A percentile compares a stretch with the other conserved stretches of the same genome.
Evolutionary conservation across 2,113 vertebrate species (phyloP).

Genomic region (Aepyceros melampus): DNA sequence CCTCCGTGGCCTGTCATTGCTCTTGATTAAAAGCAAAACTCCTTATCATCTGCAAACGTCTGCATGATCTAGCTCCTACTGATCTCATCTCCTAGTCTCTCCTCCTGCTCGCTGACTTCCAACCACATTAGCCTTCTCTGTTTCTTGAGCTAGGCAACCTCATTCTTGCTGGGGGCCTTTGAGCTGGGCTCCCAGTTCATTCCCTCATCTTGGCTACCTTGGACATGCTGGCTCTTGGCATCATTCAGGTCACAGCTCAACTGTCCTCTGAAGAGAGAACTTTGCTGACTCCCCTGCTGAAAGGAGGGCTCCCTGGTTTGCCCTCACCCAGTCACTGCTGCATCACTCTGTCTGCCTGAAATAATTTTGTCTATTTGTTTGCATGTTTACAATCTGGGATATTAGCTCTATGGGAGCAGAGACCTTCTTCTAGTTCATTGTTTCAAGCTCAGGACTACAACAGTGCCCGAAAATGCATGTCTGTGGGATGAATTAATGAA

Average conservation of each 20-base stretch:
- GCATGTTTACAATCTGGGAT: background rate
- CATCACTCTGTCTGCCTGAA: background rate
- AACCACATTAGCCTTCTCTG: no score
- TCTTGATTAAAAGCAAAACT: background rate
- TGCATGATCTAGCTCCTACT: background rate
- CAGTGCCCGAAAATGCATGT: background rate
- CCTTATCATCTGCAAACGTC: background rate
- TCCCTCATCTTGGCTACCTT: no score
- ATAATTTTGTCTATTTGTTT: background rate
- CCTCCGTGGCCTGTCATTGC: background rate
- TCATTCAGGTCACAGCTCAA: background rate
- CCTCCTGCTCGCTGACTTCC: background rate
- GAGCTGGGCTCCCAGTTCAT: no score
- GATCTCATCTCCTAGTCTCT: background rate
- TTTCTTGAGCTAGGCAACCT: no score
- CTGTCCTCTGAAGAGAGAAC: background rate
- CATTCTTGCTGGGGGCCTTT: no score
- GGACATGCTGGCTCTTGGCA: background rate
- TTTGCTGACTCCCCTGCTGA: background rate
- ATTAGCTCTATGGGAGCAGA: background rate
- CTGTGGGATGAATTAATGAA: background rate
- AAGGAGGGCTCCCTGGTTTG: background rate
- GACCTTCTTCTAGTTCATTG: background rate
- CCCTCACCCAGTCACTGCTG: background rate
- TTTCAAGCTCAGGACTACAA: background rate